Evolutionary conservation across 1,140 invertebrate genomes (phyloP), one percentile per base, ranked within the genome.

Genomic region (Pectinophora gossypiella): DNA sequence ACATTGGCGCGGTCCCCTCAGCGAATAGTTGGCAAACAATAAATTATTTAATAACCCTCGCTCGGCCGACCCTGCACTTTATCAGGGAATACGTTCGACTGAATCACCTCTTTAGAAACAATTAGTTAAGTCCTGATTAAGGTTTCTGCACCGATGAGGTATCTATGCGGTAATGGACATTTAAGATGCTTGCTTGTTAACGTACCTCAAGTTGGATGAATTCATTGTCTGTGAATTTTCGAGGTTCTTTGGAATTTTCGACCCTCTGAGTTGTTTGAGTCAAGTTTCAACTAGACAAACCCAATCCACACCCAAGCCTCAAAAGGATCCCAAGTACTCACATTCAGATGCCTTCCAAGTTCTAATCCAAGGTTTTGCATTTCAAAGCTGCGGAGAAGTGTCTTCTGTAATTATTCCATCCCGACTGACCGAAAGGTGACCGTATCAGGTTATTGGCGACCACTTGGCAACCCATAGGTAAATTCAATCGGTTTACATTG

Each of bases 21-120:
- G 64, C 68, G 68, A 77, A 84, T 78, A 77, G 75, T 80, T 76
- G 58, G 61, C 69, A 79, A 64, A 81, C 81, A 85, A 85, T 85
- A 82, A 85, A 85, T 85, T 82, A 82, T 85, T 77, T 85, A 81
- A 82, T 81, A 85, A 81, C 77, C 75, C 78, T 58, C 62, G 57
- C 48, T 51, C 16, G 62, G 63, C 69, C 59, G 71, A 67, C 77
- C 74, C 72, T 72, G 64, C 76, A 76, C 68, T 76, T 80, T 81
- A 84, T 81, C 80, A 80, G 69, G 59, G 69, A 71, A 75, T 75
- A 81, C 71, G 76, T 76, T 76, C 67, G 63, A 50, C 62, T 50
- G 65, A 76, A 79, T 84, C 77, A 73, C 76, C 80, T 77, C 80
- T 81, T 80, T 75, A 69, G 72, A n/a, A n/a, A n/a, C n/a, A n/a